Evolutionary conservation across 2,888 invertebrate genomes (phyloP).

Genomic region (Drosophila subquinaria): DNA sequence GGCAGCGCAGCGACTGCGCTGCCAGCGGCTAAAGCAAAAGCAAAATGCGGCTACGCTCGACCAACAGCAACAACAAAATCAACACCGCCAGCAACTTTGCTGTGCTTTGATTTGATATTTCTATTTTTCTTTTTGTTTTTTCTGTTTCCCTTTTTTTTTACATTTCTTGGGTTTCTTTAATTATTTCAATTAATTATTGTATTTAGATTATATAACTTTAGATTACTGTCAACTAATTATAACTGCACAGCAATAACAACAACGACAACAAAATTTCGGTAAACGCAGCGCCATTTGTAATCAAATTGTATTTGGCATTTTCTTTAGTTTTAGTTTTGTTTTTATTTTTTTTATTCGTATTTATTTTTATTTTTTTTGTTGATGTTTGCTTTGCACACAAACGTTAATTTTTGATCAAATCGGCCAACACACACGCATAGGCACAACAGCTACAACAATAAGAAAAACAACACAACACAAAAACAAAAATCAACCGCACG

Average conservation of each 20-base stretch:
- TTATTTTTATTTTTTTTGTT: constrained; percentile 25
- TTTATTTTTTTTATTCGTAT: constrained; percentile 21
- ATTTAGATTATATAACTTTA: constrained; percentile 47
- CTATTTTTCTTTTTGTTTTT: not conserved
- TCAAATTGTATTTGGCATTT: constrained; percentile 39
- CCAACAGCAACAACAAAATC: constrained; percentile 32
- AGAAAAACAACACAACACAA: constrained; percentile 51
- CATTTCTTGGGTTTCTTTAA: constrained; percentile 25
- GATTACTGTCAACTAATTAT: constrained; percentile 41
- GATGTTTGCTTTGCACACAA: constrained; percentile 66
- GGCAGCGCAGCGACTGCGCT: constrained; percentile 36
- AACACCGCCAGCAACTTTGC: constrained; percentile 39
- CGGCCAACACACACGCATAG: constrained; percentile 34
- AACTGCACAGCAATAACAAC: constrained; percentile 17
- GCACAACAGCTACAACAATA: constrained; percentile 31
- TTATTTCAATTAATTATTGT: constrained; percentile 45
- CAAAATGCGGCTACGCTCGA: constrained; percentile 8
- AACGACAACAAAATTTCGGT: constrained; percentile 10
- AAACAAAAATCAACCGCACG: constrained; percentile 53
- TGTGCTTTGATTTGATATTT: constrained; percentile 12
- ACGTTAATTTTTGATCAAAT: constrained; percentile 63
- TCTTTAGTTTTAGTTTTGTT: constrained; percentile 37
- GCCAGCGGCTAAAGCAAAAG: constrained; percentile 21
- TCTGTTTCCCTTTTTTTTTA: constrained; percentile 12
- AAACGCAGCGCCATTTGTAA: constrained; percentile 32